Percentiles rank a stretch among this genome's conserved stretches.
These are phyloP conservation scores for Glaucidium brasilianum DNA, from an alignment of 2,113 vertebrate genomes.

Conservation along the genomic window DNA sequence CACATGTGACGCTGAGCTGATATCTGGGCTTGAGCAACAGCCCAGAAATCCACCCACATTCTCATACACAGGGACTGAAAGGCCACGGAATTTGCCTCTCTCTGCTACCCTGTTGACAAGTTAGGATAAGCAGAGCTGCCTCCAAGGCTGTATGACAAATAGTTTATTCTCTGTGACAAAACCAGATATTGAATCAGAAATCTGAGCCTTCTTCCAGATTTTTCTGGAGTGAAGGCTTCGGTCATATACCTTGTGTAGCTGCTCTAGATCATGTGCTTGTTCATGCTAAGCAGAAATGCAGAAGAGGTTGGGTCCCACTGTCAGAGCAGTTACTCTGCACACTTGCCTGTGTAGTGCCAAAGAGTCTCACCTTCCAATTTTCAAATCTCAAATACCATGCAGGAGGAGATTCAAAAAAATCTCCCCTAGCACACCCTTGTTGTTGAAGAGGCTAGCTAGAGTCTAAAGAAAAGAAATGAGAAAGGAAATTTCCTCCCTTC, in stretches of 20 bases:
- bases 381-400: background rate
- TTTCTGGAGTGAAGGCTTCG: background rate
- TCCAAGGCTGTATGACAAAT: background rate
- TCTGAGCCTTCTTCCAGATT: background rate
- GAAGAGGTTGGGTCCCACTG: background rate
- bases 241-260: background rate
- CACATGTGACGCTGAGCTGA: background rate
- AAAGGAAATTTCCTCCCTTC: background rate
- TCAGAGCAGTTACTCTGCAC: background rate
- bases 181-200: background rate
- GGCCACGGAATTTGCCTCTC: background rate
- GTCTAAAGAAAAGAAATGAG: background rate
- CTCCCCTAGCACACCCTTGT: rapidly evolving
- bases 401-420: background rate
- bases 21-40: background rate
- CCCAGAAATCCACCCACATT: background rate
- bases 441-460: background rate
- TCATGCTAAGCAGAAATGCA: background rate
- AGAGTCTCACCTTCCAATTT: background rate
- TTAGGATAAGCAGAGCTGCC: background rate
- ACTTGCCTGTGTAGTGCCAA: background rate
- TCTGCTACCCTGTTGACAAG: background rate
- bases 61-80: background rate
- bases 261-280: background rate
- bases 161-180: background rate